Percentiles rank a stretch among this genome's conserved stretches.
Evolutionary conservation across 1,140 invertebrate species (phyloP).

Genomic region (Lithobius niger): DNA sequence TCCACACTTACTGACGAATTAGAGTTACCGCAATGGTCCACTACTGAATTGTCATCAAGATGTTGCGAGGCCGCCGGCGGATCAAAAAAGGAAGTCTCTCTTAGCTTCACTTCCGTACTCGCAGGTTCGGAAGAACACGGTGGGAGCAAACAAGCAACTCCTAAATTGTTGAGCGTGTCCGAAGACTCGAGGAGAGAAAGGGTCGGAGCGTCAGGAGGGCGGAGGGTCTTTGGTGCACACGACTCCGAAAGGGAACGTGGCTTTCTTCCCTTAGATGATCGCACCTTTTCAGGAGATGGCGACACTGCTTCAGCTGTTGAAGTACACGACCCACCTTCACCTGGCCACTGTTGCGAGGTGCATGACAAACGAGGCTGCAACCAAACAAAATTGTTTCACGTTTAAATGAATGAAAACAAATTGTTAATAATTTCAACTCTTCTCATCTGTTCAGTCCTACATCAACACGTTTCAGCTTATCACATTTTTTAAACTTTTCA

Average conservation of each 20-base stretch:
- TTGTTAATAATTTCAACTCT: neutral
- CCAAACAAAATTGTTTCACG: neutral
- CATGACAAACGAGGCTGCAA: neutral
- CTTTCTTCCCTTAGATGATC: neutral
- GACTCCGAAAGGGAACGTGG: neutral
- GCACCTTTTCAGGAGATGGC: neutral
- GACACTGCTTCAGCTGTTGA: neutral
- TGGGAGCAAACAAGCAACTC: neutral
- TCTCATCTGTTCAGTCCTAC: neutral
- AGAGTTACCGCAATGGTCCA: neutral
- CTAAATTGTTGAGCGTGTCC: neutral
- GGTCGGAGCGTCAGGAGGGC: conserved; percentile 23
- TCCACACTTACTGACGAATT: neutral
- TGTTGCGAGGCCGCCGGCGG: neutral
- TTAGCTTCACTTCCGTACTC: neutral
- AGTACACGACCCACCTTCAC: neutral
- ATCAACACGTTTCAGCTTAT: too few relatives aligned
- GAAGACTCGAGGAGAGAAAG: conserved; percentile 19
- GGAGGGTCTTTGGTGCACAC: conserved; percentile 23
- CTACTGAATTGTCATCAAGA: neutral
- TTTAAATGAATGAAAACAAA: neutral
- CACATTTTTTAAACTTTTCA: too few relatives aligned
- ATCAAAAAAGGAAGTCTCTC: neutral
- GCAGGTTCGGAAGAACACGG: neutral
- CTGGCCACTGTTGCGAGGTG: neutral